These are phyloP conservation scores for Nannoperca obscura DNA, from an alignment of 2,797 vertebrate genomes.

Conservation along the genomic window DNA sequence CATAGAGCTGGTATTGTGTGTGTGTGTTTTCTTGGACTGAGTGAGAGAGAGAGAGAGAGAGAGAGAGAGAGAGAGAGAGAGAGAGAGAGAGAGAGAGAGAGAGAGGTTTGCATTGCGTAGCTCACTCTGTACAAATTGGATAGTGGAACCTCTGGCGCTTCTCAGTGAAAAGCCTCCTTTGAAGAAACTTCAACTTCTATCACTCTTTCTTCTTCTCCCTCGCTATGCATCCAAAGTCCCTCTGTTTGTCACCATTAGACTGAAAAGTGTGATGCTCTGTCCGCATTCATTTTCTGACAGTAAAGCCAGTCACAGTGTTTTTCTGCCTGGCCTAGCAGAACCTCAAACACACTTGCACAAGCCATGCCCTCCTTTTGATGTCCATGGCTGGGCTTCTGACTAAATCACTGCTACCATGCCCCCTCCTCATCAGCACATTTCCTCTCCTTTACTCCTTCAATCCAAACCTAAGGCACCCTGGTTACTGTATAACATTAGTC, in stretches of 20 bases:
- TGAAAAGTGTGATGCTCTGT: conserved; percentile 75
- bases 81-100: conserved; percentile 27
- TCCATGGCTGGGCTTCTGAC: conserved; percentile 69
- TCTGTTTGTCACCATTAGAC: conserved; percentile 84
- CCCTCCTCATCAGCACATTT: conserved; percentile 67
- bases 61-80: too few species aligned
- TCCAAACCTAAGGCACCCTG: conserved; percentile 67
- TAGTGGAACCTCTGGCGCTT: conserved; percentile 77
- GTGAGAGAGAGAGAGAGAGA: too few species aligned
- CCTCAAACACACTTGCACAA: conserved; percentile 76
- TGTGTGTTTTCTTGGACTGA: too few species aligned
- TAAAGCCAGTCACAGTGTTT: conserved; percentile 72
- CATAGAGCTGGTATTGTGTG: too few species aligned
- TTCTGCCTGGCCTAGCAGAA: conserved; percentile 73
- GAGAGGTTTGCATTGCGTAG: conserved; percentile 52
- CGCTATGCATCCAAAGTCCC: conserved; percentile 72
- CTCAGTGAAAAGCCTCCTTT: conserved; percentile 75
- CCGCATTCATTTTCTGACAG: conserved; percentile 80
- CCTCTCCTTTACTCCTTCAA: conserved; percentile 56
- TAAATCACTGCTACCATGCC: conserved; percentile 68
- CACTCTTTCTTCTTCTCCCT: conserved; percentile 76
- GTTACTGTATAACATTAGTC: conserved; percentile 86
- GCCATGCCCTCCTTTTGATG: conserved; percentile 81
- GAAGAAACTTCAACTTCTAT: conserved; percentile 75
- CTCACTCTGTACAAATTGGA: conserved; percentile 81